Conservation (phyloP, 2,888 invertebrate species). For the Cybosia mesomella region DNA sequence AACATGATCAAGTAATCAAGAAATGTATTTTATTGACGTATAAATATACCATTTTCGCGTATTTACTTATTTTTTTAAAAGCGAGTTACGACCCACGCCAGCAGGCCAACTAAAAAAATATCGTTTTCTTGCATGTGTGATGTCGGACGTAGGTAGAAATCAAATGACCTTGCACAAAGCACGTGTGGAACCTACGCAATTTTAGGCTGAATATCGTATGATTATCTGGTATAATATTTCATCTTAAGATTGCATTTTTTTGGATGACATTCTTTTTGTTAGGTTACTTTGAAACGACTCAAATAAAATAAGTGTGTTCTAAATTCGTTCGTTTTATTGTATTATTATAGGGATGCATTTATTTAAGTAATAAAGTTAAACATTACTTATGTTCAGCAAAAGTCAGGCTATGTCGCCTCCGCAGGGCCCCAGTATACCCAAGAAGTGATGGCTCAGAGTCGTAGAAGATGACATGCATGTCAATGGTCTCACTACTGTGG, state of each 20-base stretch:
- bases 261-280: no score
- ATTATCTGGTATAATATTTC: conserved; percentile 2
- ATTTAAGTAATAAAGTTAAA: no score
- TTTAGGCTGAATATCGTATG: conserved; percentile 36
- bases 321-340: no score
- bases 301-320: no score
- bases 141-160: conserved; percentile 43
- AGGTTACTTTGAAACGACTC: no score
- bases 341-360: no score
- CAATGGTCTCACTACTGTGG: no score
- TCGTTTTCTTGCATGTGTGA: conserved; percentile 59
- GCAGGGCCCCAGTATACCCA: no score
- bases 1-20: conserved; percentile 36
- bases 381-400: no score
- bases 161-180: conserved; percentile 50
- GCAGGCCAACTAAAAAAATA: conserved; percentile 54
- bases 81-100: conserved; percentile 51
- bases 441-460: no score
- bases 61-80: conserved; percentile 44
- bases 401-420: no score
- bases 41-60: conserved; percentile 35
- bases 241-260: background rate
- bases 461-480: no score
- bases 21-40: conserved; percentile 39
- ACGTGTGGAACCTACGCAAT: conserved; percentile 47